These are phyloP conservation scores for Dicrostonyx torquatus DNA, from an alignment of 2,797 vertebrate species.

Conservation along the genomic window DNA sequence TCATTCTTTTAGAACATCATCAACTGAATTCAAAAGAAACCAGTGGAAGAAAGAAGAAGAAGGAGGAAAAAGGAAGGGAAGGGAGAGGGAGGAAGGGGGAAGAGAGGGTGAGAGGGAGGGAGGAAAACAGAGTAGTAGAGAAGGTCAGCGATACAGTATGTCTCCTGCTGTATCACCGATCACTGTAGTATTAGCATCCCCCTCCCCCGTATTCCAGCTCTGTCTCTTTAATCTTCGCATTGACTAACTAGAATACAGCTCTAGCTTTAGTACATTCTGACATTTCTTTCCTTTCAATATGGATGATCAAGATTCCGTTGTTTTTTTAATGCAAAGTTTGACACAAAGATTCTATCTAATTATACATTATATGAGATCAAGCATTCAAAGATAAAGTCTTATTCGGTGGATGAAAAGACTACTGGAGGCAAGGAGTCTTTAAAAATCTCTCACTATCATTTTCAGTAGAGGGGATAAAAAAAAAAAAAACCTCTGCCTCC, in stretches of 20 bases:
- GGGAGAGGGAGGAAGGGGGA: background rate
- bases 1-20: conserved; percentile 23
- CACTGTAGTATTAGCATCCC: background rate
- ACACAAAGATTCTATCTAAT: background rate
- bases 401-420: background rate
- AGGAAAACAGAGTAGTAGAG: background rate
- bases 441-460: conserved; percentile 44
- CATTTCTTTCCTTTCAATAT: conserved; percentile 6
- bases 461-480: background rate
- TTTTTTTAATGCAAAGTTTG: conserved; percentile 26
- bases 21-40: conserved; percentile 3
- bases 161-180: background rate
- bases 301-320: background rate
- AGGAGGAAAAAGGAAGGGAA: background rate
- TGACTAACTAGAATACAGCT: background rate
- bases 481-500: conserved; percentile 53
- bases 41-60: background rate
- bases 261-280: background rate
- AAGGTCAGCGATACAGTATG: background rate
- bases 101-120: background rate
- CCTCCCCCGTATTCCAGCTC: background rate
- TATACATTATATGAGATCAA: background rate
- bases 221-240: background rate
- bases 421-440: conserved; percentile 1
- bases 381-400: background rate